These are phyloP conservation scores for Hyles vespertilio DNA, from an alignment of 1,140 invertebrate species.

Conservation along the genomic window DNA sequence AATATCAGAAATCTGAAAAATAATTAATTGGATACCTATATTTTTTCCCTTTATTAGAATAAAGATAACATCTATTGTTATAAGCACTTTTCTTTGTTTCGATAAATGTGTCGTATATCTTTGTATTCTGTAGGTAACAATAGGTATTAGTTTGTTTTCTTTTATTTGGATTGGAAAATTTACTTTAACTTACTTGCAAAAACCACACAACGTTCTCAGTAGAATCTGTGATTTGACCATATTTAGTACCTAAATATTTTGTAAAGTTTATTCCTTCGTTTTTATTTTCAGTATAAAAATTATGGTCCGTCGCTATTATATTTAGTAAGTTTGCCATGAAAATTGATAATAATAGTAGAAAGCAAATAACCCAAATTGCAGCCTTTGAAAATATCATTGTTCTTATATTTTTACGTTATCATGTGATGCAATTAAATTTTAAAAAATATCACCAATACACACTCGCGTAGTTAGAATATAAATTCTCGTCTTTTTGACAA, in stretches of 20 bases:
- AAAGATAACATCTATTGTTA: too few relatives aligned
- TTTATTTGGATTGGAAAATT: background rate
- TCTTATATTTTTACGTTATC: background rate
- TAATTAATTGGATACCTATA: slow-evolving; percentile 5
- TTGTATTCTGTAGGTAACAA: too few relatives aligned
- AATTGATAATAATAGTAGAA: slow-evolving; percentile 57
- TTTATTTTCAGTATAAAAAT: slow-evolving; percentile 50
- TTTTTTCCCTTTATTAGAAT: slow-evolving; percentile 2
- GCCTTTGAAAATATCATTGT: slow-evolving; percentile 63
- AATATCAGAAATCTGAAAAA: slow-evolving; percentile 88
- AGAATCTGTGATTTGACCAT: slow-evolving; percentile 72
- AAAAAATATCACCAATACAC: too few relatives aligned
- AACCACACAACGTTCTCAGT: slow-evolving; percentile 83
- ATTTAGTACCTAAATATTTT: slow-evolving; percentile 55
- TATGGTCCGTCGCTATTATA: slow-evolving; percentile 63
- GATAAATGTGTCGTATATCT: slow-evolving; percentile 1
- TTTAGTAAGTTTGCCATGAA: slow-evolving; percentile 68
- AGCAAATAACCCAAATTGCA: slow-evolving; percentile 49
- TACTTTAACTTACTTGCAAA: slow-evolving; percentile 81
- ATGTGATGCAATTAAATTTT: too few relatives aligned
- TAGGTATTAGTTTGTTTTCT: too few relatives aligned
- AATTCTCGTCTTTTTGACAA: too few relatives aligned
- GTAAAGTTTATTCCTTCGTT: slow-evolving; percentile 46
- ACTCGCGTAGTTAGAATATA: too few relatives aligned
- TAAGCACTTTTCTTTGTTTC: slow-evolving; percentile 1